Conservation (phyloP, 2,888 invertebrate genomes). For the Elysia crispata region DNA sequence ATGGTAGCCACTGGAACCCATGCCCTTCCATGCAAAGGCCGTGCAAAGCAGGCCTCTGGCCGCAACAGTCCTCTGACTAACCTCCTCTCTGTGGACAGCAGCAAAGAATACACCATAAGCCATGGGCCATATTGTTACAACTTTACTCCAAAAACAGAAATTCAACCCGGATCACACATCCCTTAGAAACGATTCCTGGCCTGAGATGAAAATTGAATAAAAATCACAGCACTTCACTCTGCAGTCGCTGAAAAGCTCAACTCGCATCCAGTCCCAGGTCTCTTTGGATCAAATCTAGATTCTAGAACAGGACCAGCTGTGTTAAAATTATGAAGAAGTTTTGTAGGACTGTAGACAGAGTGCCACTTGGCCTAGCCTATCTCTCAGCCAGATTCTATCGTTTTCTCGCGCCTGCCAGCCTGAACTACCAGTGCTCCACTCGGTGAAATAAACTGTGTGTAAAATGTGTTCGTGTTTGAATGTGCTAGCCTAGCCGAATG, state of each 20-base stretch:
- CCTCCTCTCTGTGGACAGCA: conserved; percentile 45
- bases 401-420: too few species aligned
- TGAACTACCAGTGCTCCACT: too few species aligned
- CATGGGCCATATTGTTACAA: conserved; percentile 42
- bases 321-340: too few species aligned
- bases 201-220: conserved; percentile 28
- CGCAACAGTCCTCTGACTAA: conserved; percentile 46
- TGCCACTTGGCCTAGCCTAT: too few species aligned
- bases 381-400: too few species aligned
- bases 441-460: too few species aligned
- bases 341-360: too few species aligned
- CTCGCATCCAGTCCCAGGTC: too few species aligned
- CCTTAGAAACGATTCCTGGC: background rate
- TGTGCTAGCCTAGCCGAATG: too few species aligned
- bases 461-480: too few species aligned
- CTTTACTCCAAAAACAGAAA: background rate
- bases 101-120: conserved; percentile 46
- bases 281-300: too few species aligned
- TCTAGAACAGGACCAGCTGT: too few species aligned
- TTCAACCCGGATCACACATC: conserved; percentile 31
- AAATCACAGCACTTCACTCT: background rate
- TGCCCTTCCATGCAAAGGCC: conserved; percentile 62
- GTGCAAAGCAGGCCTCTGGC: conserved; percentile 51
- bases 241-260: background rate
- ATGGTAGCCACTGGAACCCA: conserved; percentile 58